Evolutionary conservation across 2,113 vertebrate species (phyloP), one percentile per base, ranked within the genome.

Genomic region (Xiphophorus couchianus): DNA sequence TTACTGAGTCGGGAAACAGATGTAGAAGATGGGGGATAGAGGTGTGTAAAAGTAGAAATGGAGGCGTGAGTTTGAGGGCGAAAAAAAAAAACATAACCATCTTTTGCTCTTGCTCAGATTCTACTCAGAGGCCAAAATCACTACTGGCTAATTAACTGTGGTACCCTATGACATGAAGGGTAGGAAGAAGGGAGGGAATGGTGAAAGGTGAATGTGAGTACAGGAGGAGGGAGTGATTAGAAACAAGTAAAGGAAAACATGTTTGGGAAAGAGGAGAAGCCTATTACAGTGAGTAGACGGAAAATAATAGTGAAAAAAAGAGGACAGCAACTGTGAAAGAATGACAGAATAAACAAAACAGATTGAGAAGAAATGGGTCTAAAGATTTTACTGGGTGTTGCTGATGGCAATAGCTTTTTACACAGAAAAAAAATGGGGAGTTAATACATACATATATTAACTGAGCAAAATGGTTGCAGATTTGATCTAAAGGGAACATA

Each of bases 121-220:
- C 89, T 91, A 93, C 92, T 90, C 88, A 93, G 88, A 78, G 86
- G 80, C 75, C 88, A 89, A 83, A 88, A 86, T 74, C 85, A 91
- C 88, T 73, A 71, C 78, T 76, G 83, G 84, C 88, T 93, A 93
- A 93, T 94, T 93, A 94, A 80, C 86, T 86, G 82, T 88, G 90
- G 91, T 91, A 90, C 90, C 82, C 86, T 78, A 81, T 87, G 90
- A 92, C 89, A 91, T 82, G 76, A 80, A 77, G 73, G 60, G 62
- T 48, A 76, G 82, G 77, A 69, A 58, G 73, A 77, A 42, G 69
- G 71, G 66, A 75, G 73, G 69, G 74, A 30, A 60, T 42, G 66
- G 27, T 76, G 74, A 51, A 61, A 66, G 62, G 68, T 70, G 73
- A 51, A 28, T 69, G 10, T 3, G 19, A 25, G 4, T 27, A 29